Base-by-base conservation (phyloP, 2,113 vertebrate genomes). In the Platysteira castanea region DNA sequence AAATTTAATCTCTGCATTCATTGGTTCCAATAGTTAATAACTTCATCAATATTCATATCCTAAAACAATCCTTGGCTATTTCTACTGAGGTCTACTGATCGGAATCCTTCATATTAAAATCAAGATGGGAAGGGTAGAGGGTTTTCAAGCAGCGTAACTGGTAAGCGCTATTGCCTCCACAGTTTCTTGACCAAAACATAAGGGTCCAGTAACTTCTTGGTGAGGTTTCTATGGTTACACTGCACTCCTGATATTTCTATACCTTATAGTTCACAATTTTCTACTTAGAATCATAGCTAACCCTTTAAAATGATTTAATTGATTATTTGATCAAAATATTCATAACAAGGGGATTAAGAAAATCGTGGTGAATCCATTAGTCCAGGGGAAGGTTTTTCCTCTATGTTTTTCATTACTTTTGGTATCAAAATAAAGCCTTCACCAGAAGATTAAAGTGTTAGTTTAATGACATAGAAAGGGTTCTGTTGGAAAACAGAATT, bases 91-190 rank as follows among this genome's bases (percentile, higher is more conserved):
- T 77, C 22, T 46, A 13, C 18, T 46, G 15, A 15, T 7, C 13
- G 3, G 15, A 69, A 69, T 52, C 9, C 14, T 52, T 37, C 15
- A 52, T 44, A 52, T 33, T 37, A 44, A 60, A 77, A 69, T 31
- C 31, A 37, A 86, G 26, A 37, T 67, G 26, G 13, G 35, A 77
- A 60, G 27, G 17, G 2, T 5, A 46, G 11, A 33, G 5, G 22
- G 15, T 60, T 87, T 77, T 63, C 84, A 60, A 69, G 27, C 22
- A 59, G 53, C 5, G 7, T 27, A 68, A 33, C 22, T 52, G 14
- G 22, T 39, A 18, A 60, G 4, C 0, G 0, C 21, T 13, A 19
- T 37, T 0, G 0, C 42, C 26, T 68, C 44, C 27, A 28, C 33
- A 46, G 17, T 60, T 59, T 50, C 73, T 44, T 86, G 33, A 28